A percentile compares a stretch with the other conserved stretches of the same genome.
Conservation (phyloP, 2,113 vertebrate genomes). For the Mystacornis crossleyi region DNA sequence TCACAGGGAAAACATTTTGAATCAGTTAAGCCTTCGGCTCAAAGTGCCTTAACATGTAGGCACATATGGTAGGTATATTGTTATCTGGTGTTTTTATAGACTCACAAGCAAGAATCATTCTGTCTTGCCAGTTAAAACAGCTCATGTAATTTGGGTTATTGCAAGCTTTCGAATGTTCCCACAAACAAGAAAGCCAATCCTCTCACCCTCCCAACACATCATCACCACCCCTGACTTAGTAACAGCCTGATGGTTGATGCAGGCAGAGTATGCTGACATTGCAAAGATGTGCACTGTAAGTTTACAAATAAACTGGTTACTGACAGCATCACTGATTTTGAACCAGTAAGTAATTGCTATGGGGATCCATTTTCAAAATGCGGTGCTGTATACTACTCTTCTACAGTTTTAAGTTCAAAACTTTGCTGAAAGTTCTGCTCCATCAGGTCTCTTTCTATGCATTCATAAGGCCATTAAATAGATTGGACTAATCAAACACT, state of each 20-base stretch:
- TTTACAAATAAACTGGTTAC: background rate
- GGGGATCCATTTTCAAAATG: background rate
- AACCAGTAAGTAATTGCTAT: background rate
- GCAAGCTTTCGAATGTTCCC: background rate
- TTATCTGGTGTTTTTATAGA: constrained; percentile 23
- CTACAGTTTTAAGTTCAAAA: background rate
- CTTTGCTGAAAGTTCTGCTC: background rate
- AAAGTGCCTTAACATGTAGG: constrained; percentile 68
- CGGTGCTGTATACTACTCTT: background rate
- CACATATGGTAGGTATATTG: constrained; percentile 63
- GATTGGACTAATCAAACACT: background rate
- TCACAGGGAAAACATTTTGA: constrained; percentile 14
- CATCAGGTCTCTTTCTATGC: background rate
- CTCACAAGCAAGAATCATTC: constrained; percentile 26
- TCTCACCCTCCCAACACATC: background rate
- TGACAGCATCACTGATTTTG: background rate
- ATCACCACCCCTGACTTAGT: background rate
- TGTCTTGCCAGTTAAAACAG: constrained; percentile 2
- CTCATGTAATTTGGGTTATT: background rate
- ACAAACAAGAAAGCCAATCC: constrained; percentile 20
- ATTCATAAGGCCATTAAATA: background rate
- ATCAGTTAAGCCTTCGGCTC: constrained; percentile 12
- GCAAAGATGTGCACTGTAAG: background rate
- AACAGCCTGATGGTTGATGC: background rate
- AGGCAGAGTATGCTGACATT: background rate